Evolutionary conservation across 2,888 invertebrate species (phyloP), one percentile per base, ranked within the genome.

Genomic region (Neoaliturus tenellus): DNA sequence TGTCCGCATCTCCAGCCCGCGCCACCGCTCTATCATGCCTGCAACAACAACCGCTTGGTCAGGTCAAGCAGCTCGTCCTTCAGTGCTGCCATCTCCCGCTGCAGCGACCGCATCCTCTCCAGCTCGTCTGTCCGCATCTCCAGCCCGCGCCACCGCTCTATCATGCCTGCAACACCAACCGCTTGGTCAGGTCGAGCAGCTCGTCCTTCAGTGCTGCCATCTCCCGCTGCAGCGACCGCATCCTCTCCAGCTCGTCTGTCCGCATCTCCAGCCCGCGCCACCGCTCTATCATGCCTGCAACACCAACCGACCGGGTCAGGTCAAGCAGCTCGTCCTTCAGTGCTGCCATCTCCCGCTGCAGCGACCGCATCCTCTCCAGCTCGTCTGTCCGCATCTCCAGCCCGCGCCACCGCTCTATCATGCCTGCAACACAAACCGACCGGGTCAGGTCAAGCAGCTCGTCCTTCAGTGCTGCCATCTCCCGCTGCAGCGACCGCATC

Each of bases 11-110:
- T 92, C 91, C 82, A 92, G 89, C 80, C 90, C 89, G 88, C 92
- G 92, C 92, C 93, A 91, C 89, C 91, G 89, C 88, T 90, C 89
- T 87, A 92, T 89, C 88, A 93, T 88, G 88, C 91, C 91, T 93
- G 90, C 78, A 90, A 88, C 69, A 62, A n/a, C n/a, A n/a, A n/a
- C 73, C 87, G 86, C 35, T 86, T 82, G 62, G 87, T 85, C 28
- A 88, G 86, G 14, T 87, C 88, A 85, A 89, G 88, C 86, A 89
- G 89, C 87, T 90, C 90, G 33, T 90, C 89, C 87, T 91, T 91
- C 85, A 89, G 88, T 83, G 89, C 88, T 82, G 88, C 87, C 87
- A 90, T 89, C 87, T 90, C 89, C 85, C 88, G 88, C 85, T 90
- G 88, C 84, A 89, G 88, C 83, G 88, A 87, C 86, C 88, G 89